These are phyloP conservation scores for Leptobrachium leishanense DNA, from an alignment of 2,113 vertebrate species.

Conservation along the genomic window DNA sequence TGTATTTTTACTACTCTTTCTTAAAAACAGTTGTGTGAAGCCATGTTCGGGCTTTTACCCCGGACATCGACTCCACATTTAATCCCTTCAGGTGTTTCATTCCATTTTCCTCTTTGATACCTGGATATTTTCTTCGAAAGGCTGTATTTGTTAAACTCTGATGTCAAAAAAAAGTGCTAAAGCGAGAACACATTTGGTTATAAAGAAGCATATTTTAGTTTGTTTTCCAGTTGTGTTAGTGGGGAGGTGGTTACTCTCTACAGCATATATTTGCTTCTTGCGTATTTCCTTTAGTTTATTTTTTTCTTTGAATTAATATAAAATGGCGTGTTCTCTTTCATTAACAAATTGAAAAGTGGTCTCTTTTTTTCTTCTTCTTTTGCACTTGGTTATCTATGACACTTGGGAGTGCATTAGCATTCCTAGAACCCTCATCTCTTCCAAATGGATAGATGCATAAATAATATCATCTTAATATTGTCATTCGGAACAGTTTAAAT, in stretches of 20 bases:
- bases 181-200: constrained; percentile 58
- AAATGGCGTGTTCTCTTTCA: constrained; percentile 45
- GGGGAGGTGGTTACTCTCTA: constrained; percentile 27
- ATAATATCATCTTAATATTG: too few relatives aligned
- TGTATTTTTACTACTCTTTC: constrained; percentile 86
- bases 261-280: constrained; percentile 42
- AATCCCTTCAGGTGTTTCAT: constrained; percentile 78
- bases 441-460: too few relatives aligned
- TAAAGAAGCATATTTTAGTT: constrained; percentile 56
- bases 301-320: constrained; percentile 47
- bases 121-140: constrained; percentile 76
- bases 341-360: neutral
- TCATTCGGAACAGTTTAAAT: too few relatives aligned
- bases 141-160: constrained; percentile 68
- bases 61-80: constrained; percentile 74
- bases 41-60: constrained; percentile 72
- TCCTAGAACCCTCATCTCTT: too few relatives aligned
- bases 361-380: neutral
- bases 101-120: constrained; percentile 81
- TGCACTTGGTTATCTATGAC: too few relatives aligned
- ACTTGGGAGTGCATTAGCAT: too few relatives aligned
- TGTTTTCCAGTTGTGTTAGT: constrained; percentile 48
- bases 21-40: constrained; percentile 77
- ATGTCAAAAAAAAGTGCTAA: constrained; percentile 57
- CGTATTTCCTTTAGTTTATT: constrained; percentile 42